Conservation (phyloP, 2,888 invertebrate genomes). For the Notodonta ziczac region DNA sequence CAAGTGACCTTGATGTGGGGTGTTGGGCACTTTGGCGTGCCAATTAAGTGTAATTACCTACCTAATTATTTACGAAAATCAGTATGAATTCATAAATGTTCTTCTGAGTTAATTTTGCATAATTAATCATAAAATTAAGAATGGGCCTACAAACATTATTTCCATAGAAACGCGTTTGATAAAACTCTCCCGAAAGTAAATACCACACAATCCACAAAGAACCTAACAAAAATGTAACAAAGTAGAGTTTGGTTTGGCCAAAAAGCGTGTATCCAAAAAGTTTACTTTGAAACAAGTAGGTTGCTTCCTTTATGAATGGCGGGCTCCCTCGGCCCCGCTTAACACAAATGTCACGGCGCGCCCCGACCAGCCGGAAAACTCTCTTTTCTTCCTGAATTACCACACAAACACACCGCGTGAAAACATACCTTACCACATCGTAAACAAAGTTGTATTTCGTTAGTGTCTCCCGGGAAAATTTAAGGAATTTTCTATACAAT, state of each 20-base stretch:
- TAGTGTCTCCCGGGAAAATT: constrained; percentile 57
- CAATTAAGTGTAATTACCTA: too few species aligned
- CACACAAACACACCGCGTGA: constrained; percentile 45
- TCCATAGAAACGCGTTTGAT: neutral
- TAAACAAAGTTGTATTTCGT: constrained; percentile 48
- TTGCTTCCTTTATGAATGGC: constrained; percentile 78
- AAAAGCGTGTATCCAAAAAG: constrained; percentile 59
- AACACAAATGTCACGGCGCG: constrained; percentile 83
- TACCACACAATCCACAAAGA: constrained; percentile 23
- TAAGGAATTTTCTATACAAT: constrained; percentile 75
- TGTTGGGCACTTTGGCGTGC: too few species aligned
- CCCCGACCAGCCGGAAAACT: constrained; percentile 81
- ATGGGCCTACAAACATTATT: too few species aligned
- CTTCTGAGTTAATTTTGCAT: too few species aligned
- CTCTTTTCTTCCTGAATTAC: constrained; percentile 83
- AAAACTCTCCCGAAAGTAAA: constrained; percentile 11
- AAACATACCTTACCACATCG: constrained; percentile 47
- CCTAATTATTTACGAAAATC: too few species aligned
- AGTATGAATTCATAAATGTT: too few species aligned
- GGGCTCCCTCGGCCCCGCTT: constrained; percentile 74
- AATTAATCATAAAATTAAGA: too few species aligned
- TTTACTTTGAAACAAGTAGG: constrained; percentile 71
- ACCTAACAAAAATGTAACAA: constrained; percentile 35
- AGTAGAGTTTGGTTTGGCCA: constrained; percentile 47
- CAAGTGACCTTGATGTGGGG: too few species aligned